Percentiles rank a stretch among this genome's conserved stretches.
These are phyloP conservation scores for Dynastes grantii DNA, from an alignment of 2,888 invertebrate genomes.

Conservation along the genomic window DNA sequence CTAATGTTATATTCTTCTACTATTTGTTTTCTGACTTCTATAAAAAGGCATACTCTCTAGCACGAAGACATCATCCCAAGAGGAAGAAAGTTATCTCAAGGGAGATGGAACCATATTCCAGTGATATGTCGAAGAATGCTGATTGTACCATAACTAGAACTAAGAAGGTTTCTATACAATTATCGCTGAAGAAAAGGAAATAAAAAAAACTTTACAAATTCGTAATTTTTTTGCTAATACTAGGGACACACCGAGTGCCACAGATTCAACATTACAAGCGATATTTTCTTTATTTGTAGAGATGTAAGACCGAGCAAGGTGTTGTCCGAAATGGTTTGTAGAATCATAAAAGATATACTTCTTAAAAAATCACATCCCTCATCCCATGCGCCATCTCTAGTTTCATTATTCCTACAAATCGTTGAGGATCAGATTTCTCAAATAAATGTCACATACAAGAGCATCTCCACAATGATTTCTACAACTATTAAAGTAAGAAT, in stretches of 20 bases:
- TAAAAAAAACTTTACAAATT: neutral
- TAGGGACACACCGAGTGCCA: too few relatives aligned
- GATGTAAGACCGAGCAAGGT: too few relatives aligned
- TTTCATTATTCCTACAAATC: neutral
- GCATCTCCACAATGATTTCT: too few relatives aligned
- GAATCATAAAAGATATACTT: too few relatives aligned
- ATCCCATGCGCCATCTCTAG: too few relatives aligned
- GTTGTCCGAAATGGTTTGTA: too few relatives aligned
- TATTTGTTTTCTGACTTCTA: conserved; percentile 94
- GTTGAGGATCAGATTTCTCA: neutral
- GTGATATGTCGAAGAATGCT: neutral
- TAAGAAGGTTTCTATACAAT: conserved; percentile 1
- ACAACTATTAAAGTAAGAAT: too few relatives aligned
- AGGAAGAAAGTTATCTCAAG: neutral
- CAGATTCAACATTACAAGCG: too few relatives aligned
- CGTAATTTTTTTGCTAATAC: neutral
- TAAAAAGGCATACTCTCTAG: conserved; percentile 77
- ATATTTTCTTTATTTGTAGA: too few relatives aligned
- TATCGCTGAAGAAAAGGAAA: conserved; percentile 8
- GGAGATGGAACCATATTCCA: neutral
- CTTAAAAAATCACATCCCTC: too few relatives aligned
- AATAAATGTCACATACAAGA: neutral
- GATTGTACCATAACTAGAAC: neutral
- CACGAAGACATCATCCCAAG: conserved; percentile 17
- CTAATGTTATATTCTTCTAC: conserved; percentile 93